Conservation (phyloP, 2,797 vertebrate species). For the Falco cherrug region DNA sequence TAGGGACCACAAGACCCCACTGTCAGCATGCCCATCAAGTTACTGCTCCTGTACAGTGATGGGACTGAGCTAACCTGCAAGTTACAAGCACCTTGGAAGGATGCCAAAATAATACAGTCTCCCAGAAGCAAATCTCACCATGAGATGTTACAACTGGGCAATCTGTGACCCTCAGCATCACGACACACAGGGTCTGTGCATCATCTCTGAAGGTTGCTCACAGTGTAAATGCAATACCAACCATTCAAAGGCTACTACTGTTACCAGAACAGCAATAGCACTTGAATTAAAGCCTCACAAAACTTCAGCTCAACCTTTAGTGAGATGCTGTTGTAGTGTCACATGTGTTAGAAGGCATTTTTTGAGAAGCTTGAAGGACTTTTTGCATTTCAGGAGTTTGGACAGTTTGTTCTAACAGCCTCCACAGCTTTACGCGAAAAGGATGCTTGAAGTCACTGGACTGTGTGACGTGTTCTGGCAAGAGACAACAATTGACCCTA, state of each 20-base stretch:
- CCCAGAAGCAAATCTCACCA: neutral
- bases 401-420: neutral
- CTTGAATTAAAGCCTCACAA: neutral
- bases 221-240: neutral
- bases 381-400: slow-evolving; percentile 48
- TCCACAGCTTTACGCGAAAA: neutral
- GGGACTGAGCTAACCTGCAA: neutral
- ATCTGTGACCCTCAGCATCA: neutral
- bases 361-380: neutral
- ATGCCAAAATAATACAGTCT: neutral
- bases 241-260: neutral
- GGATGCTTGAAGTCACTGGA: neutral
- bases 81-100: neutral
- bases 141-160: neutral
- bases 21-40: neutral
- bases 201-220: neutral
- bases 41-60: neutral
- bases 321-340: neutral
- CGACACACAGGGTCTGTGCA: neutral
- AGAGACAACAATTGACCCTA: neutral
- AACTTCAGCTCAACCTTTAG: neutral
- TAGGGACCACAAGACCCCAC: neutral
- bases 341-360: neutral
- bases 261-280: neutral
- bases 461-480: neutral